Evolutionary conservation across 2,797 vertebrate species (phyloP), one percentile per base, ranked within the genome.

Genomic region (Cynodonichthys magdalenae): DNA sequence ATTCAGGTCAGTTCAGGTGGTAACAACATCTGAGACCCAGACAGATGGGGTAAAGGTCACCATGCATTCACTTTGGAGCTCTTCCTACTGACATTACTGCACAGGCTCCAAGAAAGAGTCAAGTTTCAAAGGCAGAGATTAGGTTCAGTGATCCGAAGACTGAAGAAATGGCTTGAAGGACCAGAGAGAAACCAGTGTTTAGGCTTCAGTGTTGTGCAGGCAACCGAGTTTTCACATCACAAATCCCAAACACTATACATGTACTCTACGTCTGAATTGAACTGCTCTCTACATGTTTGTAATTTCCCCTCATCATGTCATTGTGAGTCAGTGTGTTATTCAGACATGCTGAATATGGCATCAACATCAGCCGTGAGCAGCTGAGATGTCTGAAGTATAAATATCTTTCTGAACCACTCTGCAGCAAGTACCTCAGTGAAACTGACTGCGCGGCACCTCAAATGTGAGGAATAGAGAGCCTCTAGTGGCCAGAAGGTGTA

Each of bases 381-480:
- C 47, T 42, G 15, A 50, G n/a, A 41, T 20, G 34, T 17, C 5
- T 60, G 24, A 24, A 44, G 17, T 31, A 29, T 36, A 52, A 60
- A 28, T 28, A 47, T 46, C 46, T n/a, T 27, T n/a, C 14, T 47
- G 20, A 63, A 15, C 44, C 42, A 12, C 53, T 56, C 39, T 28
- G 15, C 36, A 39, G 12, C 36, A 12, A 39, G 36, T 39, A 56
- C 66, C 61, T 39, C 53, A n/a, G 55, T 39, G 54, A 28, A 69
- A 55, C 36, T n/a, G 17, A 24, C 62, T 53, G 49, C 34, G n/a
- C 45, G 53, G 29, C 5, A 10, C 28, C 47, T 59, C 28, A 82
- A 58, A 57, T 77, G 80, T 80, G 66, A 80, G 86, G 45, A 46
- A 77, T 64, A 88, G 82, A 73, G 80, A 89, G 87, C 86, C 89